These are phyloP conservation scores for Mareca strepera DNA, from an alignment of 2,797 vertebrate genomes.

Conservation along the genomic window DNA sequence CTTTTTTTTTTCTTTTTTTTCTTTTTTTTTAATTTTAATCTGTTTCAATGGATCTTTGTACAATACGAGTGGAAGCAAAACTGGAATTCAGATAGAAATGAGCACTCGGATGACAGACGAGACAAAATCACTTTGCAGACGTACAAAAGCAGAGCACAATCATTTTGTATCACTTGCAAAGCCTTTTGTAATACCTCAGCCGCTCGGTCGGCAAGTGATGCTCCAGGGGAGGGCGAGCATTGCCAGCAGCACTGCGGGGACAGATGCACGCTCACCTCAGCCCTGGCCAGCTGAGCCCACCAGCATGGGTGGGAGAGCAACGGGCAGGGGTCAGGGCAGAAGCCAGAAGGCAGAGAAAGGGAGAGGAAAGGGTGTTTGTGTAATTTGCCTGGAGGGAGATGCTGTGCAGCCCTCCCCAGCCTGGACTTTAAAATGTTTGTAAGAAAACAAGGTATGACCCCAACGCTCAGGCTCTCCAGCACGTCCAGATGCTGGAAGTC, in stretches of 20 bases:
- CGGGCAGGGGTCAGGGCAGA: rapidly evolving
- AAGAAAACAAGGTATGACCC: neutral
- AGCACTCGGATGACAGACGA: neutral
- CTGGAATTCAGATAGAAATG: neutral
- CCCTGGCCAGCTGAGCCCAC: neutral
- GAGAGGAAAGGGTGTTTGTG: neutral
- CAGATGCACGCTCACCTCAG: neutral
- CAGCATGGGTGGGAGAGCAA: neutral
- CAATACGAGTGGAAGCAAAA: rapidly evolving
- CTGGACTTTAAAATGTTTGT: no score
- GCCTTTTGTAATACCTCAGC: neutral
- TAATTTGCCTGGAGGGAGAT: neutral
- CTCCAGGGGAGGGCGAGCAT: neutral
- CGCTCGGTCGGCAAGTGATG: neutral
- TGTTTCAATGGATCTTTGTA: neutral
- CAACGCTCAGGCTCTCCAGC: neutral
- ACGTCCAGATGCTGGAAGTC: no score
- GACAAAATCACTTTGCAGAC: neutral
- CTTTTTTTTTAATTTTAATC: neutral
- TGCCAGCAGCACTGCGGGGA: no score
- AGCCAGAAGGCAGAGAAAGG: neutral
- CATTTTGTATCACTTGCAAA: neutral
- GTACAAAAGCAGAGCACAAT: neutral
- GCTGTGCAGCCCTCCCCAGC: neutral
- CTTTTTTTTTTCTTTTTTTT: neutral